Evolutionary conservation across 1,140 invertebrate genomes (phyloP).

Genomic region (Drosophila funebris): DNA sequence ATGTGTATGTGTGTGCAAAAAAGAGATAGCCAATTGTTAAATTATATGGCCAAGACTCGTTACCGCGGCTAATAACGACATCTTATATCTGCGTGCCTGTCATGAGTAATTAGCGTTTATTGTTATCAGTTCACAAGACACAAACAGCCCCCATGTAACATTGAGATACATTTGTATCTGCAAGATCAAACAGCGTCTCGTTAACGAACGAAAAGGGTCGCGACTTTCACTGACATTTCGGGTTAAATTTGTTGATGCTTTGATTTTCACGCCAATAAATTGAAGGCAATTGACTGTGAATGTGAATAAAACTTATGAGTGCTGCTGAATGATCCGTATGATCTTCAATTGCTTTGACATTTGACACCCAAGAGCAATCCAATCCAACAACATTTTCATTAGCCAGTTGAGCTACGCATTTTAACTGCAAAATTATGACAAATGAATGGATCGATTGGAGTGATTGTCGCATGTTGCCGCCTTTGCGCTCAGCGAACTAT

Average conservation of each 20-base stretch:
- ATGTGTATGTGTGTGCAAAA: background rate
- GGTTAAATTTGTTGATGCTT: constrained; percentile 66
- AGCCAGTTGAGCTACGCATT: constrained; percentile 4
- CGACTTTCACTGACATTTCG: constrained; percentile 75
- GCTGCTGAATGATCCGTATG: background rate
- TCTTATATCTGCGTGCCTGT: background rate
- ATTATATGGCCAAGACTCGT: background rate
- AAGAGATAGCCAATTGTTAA: background rate
- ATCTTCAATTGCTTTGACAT: constrained; percentile 61
- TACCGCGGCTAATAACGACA: background rate
- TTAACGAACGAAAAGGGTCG: constrained; percentile 51
- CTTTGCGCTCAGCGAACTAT: constrained; percentile 71
- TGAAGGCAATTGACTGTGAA: constrained; percentile 63
- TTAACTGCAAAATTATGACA: constrained; percentile 69
- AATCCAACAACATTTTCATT: constrained; percentile 34
- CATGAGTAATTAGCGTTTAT: constrained; percentile 26
- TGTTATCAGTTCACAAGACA: constrained; percentile 20
- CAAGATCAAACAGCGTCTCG: constrained; percentile 11
- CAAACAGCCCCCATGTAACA: constrained; percentile 29
- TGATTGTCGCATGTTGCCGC: constrained; percentile 78
- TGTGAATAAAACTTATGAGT: background rate
- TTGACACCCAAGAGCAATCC: constrained; percentile 55
- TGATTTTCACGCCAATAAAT: constrained; percentile 79
- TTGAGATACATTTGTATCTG: constrained; percentile 71
- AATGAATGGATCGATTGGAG: constrained; percentile 84